These are phyloP conservation scores for Idaea biselata DNA, from an alignment of 2,888 invertebrate species.

Conservation along the genomic window DNA sequence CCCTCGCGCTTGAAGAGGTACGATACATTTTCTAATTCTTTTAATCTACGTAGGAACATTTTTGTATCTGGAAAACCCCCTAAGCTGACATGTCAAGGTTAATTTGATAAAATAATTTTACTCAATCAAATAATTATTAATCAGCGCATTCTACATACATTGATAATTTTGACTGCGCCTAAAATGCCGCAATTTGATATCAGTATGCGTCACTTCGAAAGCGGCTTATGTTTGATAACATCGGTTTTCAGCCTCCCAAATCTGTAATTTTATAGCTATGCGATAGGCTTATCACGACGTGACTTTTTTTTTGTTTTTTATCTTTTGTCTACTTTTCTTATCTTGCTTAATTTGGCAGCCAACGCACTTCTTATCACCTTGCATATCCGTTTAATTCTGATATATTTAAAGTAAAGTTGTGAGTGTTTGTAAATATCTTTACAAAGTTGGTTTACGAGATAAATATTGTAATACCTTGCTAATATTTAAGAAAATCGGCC, in stretches of 20 bases:
- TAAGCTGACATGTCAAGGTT: background rate
- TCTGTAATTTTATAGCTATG: background rate
- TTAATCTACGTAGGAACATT: background rate
- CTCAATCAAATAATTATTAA: background rate
- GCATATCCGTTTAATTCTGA: background rate
- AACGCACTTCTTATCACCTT: background rate
- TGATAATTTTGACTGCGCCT: background rate
- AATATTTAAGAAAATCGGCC: background rate
- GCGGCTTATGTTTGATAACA: background rate
- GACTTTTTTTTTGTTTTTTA: background rate
- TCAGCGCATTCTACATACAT: background rate
- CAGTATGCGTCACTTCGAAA: background rate
- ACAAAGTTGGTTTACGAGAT: background rate
- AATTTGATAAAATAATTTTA: background rate
- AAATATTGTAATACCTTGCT: background rate
- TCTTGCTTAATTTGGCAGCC: background rate
- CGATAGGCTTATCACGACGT: background rate
- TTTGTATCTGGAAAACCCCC: background rate
- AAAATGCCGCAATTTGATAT: background rate
- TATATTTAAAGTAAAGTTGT: background rate
- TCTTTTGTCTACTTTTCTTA: background rate
- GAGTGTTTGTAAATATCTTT: background rate
- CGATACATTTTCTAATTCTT: conserved; percentile 4
- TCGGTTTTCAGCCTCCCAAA: background rate
- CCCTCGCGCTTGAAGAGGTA: conserved; percentile 85